Percentiles rank a stretch among this genome's conserved stretches.
These are phyloP conservation scores for Hydra vulgaris DNA, from an alignment of 30 jellyfish, hydroid and myxozoan species.

Conservation along the genomic window DNA sequence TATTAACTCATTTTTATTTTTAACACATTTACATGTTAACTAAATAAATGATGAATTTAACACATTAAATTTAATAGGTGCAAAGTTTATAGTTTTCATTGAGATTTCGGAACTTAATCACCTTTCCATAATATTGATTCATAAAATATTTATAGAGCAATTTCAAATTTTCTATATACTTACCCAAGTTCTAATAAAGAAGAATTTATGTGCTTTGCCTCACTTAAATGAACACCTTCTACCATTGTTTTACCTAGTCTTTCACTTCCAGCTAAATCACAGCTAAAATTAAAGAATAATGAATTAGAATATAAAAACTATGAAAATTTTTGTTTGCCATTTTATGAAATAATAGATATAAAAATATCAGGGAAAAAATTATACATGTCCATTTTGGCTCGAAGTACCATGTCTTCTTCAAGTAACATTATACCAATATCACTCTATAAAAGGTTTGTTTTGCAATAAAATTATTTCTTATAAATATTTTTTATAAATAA, in stretches of 20 bases:
- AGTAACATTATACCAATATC: slow-evolving; percentile 26
- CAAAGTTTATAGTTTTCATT: no score
- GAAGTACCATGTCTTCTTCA: slow-evolving; percentile 69
- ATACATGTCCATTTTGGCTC: slow-evolving; percentile 90
- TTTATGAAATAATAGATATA: neutral
- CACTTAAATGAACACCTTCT: slow-evolving; percentile 87
- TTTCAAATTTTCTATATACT: neutral
- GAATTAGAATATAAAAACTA: neutral
- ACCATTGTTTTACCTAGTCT: slow-evolving; percentile 95
- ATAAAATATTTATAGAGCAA: no score
- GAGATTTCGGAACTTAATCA: no score
- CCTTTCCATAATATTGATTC: no score
- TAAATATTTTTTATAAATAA: no score
- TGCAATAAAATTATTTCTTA: no score
- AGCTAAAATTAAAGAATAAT: slow-evolving; percentile 31
- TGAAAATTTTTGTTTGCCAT: neutral
- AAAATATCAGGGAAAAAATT: no score
- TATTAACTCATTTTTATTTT: no score
- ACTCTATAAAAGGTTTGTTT: neutral
- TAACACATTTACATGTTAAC: no score
- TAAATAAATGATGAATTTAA: no score
- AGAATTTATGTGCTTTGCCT: slow-evolving; percentile 90
- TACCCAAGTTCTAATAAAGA: slow-evolving; percentile 94
- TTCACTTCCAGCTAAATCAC: slow-evolving; percentile 98
- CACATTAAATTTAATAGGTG: no score